These are phyloP conservation scores for Fragariocoptes setiger DNA, from an alignment of 1,140 invertebrate species.

Conservation along the genomic window DNA sequence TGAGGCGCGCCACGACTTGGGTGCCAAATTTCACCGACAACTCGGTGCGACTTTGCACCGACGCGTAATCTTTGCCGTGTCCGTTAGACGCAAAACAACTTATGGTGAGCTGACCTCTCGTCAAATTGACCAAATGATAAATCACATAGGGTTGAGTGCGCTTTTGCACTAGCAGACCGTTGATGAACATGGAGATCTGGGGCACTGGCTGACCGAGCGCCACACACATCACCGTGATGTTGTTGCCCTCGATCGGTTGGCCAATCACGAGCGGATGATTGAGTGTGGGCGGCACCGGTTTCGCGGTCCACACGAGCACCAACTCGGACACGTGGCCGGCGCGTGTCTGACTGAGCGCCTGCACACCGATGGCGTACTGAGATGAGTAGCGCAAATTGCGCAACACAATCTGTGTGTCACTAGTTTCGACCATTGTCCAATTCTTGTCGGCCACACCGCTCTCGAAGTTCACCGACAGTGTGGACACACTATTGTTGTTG, in stretches of 20 bases:
- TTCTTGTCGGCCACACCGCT: too few relatives aligned
- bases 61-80: constrained; percentile 45
- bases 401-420: constrained; percentile 3
- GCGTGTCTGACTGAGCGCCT: constrained; percentile 8
- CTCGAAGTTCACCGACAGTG: too few relatives aligned
- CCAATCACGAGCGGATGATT: constrained; percentile 49
- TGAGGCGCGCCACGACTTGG: background rate
- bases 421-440: constrained; percentile 5
- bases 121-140: constrained; percentile 40
- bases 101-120: constrained; percentile 39
- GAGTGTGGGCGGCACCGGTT: constrained; percentile 44
- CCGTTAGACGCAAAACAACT: constrained; percentile 54
- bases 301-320: constrained; percentile 47
- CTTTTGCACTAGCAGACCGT: constrained; percentile 28
- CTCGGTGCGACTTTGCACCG: constrained; percentile 37
- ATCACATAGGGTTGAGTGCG: constrained; percentile 21
- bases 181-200: constrained; percentile 40
- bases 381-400: constrained; percentile 11
- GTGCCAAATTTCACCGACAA: constrained; percentile 25
- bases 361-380: constrained; percentile 12
- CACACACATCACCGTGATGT: constrained; percentile 47
- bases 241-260: constrained; percentile 40
- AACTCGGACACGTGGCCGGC: constrained; percentile 18
- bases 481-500: too few relatives aligned
- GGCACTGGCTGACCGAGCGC: constrained; percentile 47